phyloP scores from a whole-genome alignment of 2,113 vertebrate genomes.

The Scomber scombrus region DNA sequence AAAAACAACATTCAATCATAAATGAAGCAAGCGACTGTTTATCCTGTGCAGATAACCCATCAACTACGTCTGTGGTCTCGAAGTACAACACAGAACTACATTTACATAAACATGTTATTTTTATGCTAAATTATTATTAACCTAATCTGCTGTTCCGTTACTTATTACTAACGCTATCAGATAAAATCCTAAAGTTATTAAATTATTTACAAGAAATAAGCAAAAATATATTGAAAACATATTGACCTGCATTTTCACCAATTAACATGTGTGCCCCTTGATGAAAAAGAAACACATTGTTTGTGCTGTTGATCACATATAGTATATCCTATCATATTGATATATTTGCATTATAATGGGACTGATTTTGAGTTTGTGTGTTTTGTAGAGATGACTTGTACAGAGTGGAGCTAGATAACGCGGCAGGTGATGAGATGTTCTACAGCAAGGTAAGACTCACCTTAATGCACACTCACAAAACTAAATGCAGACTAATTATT shows the following conservation, averaged over 20 bases:
- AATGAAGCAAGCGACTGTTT: background rate
- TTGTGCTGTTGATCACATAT: background rate
- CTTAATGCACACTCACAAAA: background rate
- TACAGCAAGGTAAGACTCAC: constrained; percentile 89
- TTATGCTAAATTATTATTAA: background rate
- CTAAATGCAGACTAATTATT: background rate
- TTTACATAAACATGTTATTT: background rate
- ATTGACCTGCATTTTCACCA: too few species aligned
- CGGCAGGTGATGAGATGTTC: constrained; percentile 86
- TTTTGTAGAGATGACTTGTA: constrained; percentile 91
- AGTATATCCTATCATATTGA: background rate
- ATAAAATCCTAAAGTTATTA: too few species aligned
- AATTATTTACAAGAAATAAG: too few species aligned
- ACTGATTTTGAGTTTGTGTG: constrained; percentile 25
- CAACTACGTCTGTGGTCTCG: too few species aligned
- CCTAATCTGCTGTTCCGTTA: too few species aligned
- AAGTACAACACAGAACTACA: constrained; percentile 3
- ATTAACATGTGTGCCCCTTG: background rate
- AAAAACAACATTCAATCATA: background rate
- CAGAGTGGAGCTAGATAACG: constrained; percentile 91
- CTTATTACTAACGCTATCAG: too few species aligned
- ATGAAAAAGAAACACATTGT: background rate
- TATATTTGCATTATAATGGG: background rate
- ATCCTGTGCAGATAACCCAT: too few species aligned
- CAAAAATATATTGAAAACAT: too few species aligned